Evolutionary conservation across 2,797 vertebrate species (phyloP).

Genomic region (Hylomyscus alleni): DNA sequence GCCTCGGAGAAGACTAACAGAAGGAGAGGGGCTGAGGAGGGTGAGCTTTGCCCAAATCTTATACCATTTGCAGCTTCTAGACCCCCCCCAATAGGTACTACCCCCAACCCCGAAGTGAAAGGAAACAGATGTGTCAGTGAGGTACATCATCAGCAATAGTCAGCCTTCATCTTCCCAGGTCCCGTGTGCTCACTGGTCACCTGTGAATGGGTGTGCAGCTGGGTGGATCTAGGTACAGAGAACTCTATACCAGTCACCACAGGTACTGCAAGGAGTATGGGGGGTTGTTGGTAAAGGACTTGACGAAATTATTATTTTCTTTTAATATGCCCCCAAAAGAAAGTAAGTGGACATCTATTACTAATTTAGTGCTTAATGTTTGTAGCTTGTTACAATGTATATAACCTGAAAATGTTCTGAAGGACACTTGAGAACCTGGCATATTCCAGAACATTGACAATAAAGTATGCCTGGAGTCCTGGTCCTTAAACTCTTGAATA

Average conservation of each 20-base stretch:
- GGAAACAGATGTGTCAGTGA: background rate
- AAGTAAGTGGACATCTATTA: background rate
- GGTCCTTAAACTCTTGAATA: background rate
- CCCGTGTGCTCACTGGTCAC: background rate
- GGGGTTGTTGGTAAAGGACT: background rate
- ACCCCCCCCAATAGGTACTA: background rate
- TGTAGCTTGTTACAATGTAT: slow-evolving; percentile 47
- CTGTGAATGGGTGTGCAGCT: background rate
- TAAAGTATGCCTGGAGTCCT: slow-evolving; percentile 22
- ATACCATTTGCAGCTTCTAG: background rate
- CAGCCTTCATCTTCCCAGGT: background rate
- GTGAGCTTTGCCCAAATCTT: background rate
- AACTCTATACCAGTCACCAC: background rate
- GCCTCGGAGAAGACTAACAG: slow-evolving; percentile 11
- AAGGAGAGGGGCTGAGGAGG: background rate
- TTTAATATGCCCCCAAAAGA: slow-evolving; percentile 33
- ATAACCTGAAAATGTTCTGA: slow-evolving; percentile 42
- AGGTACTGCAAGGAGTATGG: background rate
- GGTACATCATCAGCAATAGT: background rate
- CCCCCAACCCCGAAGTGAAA: background rate
- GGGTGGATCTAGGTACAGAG: background rate
- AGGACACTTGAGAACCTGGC: background rate
- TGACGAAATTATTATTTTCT: background rate
- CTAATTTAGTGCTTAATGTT: slow-evolving; percentile 59
- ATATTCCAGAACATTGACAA: slow-evolving; percentile 29